Conservation (phyloP, 2,113 vertebrate species). For the Laterallus jamaicensis region DNA sequence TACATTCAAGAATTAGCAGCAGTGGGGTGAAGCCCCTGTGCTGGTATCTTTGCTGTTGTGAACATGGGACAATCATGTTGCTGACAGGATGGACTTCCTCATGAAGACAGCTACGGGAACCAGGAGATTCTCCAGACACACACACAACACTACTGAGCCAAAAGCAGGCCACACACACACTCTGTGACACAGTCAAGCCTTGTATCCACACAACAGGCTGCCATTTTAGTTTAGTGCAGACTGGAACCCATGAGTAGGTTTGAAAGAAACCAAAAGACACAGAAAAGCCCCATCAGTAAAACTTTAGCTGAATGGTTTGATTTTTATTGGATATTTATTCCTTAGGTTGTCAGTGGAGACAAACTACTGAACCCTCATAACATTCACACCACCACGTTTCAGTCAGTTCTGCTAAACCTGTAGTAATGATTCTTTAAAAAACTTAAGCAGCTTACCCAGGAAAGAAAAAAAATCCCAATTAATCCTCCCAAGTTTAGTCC, state of each 20-base stretch:
- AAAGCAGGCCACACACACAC: neutral
- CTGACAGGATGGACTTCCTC: neutral
- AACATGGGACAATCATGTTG: neutral
- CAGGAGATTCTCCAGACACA: neutral
- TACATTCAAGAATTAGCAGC: neutral
- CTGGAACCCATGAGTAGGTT: neutral
- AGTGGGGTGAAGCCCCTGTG: neutral
- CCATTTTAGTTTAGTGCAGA: neutral
- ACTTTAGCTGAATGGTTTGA: neutral
- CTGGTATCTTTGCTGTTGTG: neutral
- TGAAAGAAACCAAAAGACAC: neutral
- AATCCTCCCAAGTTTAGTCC: neutral
- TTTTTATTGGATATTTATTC: neutral
- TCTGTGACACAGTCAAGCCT: neutral
- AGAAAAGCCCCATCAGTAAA: neutral
- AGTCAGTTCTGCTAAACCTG: neutral
- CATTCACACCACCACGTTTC: neutral
- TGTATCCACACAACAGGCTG: neutral
- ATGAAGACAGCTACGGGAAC: neutral
- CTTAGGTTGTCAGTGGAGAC: neutral
- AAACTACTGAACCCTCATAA: neutral
- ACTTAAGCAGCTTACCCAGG: neutral
- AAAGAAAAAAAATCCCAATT: neutral
- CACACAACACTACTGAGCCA: neutral
- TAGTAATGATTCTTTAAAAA: neutral